A percentile compares a stretch with the other conserved stretches of the same genome.
Evolutionary conservation across 1,140 invertebrate genomes (phyloP).

Genomic region (Zaprionus camerounensis): DNA sequence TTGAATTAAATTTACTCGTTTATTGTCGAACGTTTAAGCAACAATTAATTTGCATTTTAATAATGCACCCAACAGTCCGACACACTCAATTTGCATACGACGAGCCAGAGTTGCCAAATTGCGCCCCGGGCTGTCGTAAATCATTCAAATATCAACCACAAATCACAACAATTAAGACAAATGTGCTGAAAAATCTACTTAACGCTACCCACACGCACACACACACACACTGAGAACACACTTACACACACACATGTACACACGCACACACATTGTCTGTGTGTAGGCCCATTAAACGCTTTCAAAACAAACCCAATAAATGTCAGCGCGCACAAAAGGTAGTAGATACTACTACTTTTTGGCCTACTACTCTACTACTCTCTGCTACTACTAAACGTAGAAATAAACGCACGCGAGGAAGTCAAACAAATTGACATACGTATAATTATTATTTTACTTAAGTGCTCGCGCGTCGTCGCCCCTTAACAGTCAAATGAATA

Average conservation of each 20-base stretch:
- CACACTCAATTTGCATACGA: conserved; percentile 46
- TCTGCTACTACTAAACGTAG: conserved; percentile 36
- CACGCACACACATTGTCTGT: conserved; percentile 27
- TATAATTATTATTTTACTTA: conserved; percentile 84
- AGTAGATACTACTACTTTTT: conserved; percentile 56
- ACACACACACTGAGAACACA: conserved; percentile 22
- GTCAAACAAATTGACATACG: conserved; percentile 84
- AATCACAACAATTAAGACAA: conserved; percentile 83
- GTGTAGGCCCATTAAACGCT: conserved; percentile 59
- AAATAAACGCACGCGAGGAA: conserved; percentile 67
- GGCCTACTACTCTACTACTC: not conserved
- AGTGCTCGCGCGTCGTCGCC: conserved; percentile 81
- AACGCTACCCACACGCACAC: conserved; percentile 59
- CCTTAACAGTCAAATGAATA: conserved; percentile 78
- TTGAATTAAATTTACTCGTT: not conserved
- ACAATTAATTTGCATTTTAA: conserved; percentile 65
- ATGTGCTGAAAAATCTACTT: conserved; percentile 83
- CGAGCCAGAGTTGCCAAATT: conserved; percentile 38
- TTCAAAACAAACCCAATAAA: conserved; percentile 81
- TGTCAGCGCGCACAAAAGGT: conserved; percentile 62
- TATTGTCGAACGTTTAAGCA: conserved; percentile 55
- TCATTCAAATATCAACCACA: conserved; percentile 81
- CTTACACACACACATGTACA: conserved; percentile 9
- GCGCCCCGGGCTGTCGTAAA: conserved; percentile 57
- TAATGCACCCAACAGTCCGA: conserved; percentile 15